Conservation (phyloP, 2,797 vertebrate genomes). For the Peromyscus attwateri region DNA sequence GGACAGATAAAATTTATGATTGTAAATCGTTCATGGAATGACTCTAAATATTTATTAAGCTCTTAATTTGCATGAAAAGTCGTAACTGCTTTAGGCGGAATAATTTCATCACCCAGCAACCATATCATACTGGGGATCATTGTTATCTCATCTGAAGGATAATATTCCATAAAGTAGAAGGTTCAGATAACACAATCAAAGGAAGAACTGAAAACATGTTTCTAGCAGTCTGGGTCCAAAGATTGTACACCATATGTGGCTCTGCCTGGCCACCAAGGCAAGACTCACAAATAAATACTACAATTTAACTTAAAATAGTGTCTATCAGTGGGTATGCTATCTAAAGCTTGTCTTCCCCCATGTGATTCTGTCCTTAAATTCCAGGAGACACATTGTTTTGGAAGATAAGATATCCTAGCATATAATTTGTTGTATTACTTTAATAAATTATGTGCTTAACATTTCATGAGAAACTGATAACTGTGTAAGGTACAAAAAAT, state of each 20-base stretch:
- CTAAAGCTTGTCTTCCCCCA: background rate
- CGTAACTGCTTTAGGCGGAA: background rate
- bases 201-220: background rate
- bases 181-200: background rate
- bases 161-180: background rate
- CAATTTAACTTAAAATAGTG: background rate
- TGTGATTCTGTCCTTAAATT: background rate
- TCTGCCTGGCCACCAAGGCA: background rate
- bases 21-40: background rate
- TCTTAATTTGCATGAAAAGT: background rate
- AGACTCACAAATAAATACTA: background rate
- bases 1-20: background rate
- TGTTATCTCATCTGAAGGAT: background rate
- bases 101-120: background rate
- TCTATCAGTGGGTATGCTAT: background rate
- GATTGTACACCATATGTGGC: background rate
- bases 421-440: slow-evolving; percentile 40
- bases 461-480: slow-evolving; percentile 61
- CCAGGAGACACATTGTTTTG: background rate
- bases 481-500: background rate
- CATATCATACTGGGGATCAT: background rate
- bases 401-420: background rate
- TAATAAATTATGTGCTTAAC: slow-evolving; percentile 45
- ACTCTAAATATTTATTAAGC: slow-evolving; percentile 39
- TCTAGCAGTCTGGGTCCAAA: background rate